Evolutionary conservation across 2,797 vertebrate species (phyloP).

Genomic region (Odontamblyopus rebecca): DNA sequence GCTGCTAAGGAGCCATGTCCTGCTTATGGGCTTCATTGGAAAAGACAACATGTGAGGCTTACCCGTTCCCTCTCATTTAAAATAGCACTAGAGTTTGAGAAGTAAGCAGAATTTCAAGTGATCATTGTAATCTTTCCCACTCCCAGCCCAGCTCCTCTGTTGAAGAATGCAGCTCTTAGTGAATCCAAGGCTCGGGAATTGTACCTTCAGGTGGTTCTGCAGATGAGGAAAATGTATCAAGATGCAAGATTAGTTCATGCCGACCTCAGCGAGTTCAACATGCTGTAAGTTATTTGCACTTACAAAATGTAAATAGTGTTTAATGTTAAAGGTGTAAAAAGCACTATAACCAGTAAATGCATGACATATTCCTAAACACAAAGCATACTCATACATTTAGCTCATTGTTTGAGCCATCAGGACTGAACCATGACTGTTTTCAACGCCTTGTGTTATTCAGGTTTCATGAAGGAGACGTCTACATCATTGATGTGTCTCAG

Average conservation of each 20-base stretch:
- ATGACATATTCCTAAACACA: too few species aligned
- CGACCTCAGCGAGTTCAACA: constrained; percentile 98
- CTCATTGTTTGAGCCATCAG: too few species aligned
- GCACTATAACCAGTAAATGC: too few species aligned
- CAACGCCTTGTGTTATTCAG: constrained; percentile 53
- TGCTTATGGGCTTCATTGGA: constrained; percentile 94
- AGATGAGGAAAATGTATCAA: constrained; percentile 94
- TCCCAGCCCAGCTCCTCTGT: constrained; percentile 88
- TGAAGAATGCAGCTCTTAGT: constrained; percentile 87
- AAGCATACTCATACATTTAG: too few species aligned
- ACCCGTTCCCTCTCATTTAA: neutral
- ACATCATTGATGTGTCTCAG: constrained; percentile 94
- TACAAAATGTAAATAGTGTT: neutral
- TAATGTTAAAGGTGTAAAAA: too few species aligned
- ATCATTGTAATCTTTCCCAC: neutral
- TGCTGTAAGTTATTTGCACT: constrained; percentile 81
- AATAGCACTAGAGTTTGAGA: neutral
- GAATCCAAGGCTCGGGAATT: constrained; percentile 90
- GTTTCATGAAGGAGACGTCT: constrained; percentile 83
- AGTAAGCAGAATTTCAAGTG: neutral
- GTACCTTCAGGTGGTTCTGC: constrained; percentile 89
- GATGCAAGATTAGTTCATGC: constrained; percentile 92
- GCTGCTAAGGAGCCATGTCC: constrained; percentile 91
- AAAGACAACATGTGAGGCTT: constrained; percentile 86
- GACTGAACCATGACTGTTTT: neutral